Conservation (phyloP, 2,113 vertebrate genomes). For the Hymenochirus boettgeri region DNA sequence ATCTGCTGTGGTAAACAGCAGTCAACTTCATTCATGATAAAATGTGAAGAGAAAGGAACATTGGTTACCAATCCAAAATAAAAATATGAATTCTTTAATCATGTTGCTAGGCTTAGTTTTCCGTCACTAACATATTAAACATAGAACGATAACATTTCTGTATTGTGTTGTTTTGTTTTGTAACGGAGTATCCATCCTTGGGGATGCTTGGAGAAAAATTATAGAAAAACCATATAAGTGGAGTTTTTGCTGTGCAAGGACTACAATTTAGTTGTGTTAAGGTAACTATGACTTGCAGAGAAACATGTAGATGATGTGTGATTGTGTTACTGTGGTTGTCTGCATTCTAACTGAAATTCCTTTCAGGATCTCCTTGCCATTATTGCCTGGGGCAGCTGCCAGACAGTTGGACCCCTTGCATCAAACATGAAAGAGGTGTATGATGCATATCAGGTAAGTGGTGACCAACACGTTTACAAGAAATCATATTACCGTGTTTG, state of each 20-base stretch:
- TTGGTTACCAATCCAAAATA: too few relatives aligned
- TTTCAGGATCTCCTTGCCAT: conserved; percentile 75
- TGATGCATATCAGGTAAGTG: conserved; percentile 86
- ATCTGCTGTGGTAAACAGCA: too few relatives aligned
- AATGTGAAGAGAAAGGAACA: too few relatives aligned
- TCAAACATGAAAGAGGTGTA: conserved; percentile 92
- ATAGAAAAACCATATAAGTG: conserved; percentile 86
- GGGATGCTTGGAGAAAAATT: conserved; percentile 88
- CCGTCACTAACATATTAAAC: too few relatives aligned
- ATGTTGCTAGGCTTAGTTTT: too few relatives aligned
- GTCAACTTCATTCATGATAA: too few relatives aligned
- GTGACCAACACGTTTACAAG: too few relatives aligned
- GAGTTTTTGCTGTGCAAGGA: conserved; percentile 91
- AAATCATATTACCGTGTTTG: too few relatives aligned
- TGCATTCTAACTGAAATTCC: conserved; percentile 18
- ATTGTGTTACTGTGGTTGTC: conserved; percentile 6
- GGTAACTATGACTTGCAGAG: conserved; percentile 65
- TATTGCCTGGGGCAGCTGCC: conserved; percentile 85
- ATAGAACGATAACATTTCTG: too few relatives aligned
- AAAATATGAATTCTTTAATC: too few relatives aligned
- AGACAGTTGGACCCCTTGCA: conserved; percentile 84
- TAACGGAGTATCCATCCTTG: conserved; percentile 86
- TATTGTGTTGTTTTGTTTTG: conserved; percentile 9
- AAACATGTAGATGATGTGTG: not conserved
- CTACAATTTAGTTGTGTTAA: conserved; percentile 93